phyloP scores from a whole-genome alignment of 2,113 vertebrate genomes.

The Condylura cristata region DNA sequence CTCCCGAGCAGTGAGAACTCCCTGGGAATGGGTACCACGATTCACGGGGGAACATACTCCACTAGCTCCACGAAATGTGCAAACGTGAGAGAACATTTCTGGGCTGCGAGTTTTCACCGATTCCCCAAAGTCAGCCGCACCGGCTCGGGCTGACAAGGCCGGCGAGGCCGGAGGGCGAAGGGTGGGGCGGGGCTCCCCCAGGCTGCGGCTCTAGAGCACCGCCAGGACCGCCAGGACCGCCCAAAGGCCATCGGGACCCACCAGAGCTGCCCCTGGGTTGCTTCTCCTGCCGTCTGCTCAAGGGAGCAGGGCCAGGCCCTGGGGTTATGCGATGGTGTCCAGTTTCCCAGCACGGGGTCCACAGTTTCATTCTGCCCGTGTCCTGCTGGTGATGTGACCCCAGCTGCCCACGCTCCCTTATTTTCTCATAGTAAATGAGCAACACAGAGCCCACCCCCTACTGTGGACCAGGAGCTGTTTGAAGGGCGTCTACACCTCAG shows the following conservation, averaged over 20 bases:
- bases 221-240: too few species aligned
- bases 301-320: rapidly evolving
- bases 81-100: constrained; percentile 33
- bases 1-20: constrained; percentile 58
- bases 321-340: too few species aligned
- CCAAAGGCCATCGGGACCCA: too few species aligned
- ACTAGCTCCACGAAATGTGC: background rate
- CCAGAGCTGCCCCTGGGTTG: too few species aligned
- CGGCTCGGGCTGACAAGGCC: background rate
- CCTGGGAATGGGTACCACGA: constrained; percentile 50
- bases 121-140: background rate
- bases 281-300: background rate
- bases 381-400: background rate
- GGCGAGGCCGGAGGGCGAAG: too few species aligned
- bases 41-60: background rate
- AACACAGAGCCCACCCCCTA: too few species aligned
- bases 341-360: background rate
- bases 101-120: background rate
- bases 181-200: background rate
- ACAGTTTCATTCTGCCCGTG: background rate
- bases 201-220: too few species aligned
- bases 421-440: background rate
- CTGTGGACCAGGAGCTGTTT: rapidly evolving
- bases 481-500: too few species aligned
- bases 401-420: background rate